phyloP scores from a whole-genome alignment of 2,888 invertebrate genomes.

The Antheraea yamamai region DNA sequence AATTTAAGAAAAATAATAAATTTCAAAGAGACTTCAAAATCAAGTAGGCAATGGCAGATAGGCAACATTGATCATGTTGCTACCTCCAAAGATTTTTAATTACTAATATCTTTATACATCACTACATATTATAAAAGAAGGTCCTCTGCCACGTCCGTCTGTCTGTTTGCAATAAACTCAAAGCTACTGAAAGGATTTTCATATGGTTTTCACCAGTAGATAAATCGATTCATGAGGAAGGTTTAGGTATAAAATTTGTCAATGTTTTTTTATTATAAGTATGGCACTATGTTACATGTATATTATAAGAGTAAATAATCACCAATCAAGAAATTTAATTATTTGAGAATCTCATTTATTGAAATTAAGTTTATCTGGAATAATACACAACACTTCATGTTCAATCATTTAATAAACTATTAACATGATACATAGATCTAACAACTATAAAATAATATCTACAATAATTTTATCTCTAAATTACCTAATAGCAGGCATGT shows the following conservation, averaged over 20 bases:
- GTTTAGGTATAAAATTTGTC: no score
- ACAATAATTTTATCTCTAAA: not conserved
- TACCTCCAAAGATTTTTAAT: no score
- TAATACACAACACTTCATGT: not conserved
- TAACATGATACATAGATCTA: not conserved
- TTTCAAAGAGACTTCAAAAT: not conserved
- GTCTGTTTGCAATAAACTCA: no score
- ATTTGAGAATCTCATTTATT: not conserved
- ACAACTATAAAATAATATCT: not conserved
- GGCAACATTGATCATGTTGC: no score
- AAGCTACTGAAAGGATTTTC: no score
- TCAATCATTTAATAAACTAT: not conserved
- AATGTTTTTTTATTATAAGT: no score
- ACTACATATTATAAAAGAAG: no score
- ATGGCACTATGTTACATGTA: not conserved
- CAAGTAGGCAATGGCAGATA: slow-evolving; percentile 10
- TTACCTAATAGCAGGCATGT: not conserved
- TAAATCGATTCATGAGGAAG: no score
- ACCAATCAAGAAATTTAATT: not conserved
- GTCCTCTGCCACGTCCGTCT: no score
- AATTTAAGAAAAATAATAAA: not conserved
- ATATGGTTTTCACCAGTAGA: no score
- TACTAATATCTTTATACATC: no score
- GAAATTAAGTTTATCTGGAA: not conserved
- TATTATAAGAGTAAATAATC: not conserved